Evolutionary conservation across 2,113 vertebrate genomes (phyloP), one percentile per base, ranked within the genome.

Genomic region (Leptosomus discolor): DNA sequence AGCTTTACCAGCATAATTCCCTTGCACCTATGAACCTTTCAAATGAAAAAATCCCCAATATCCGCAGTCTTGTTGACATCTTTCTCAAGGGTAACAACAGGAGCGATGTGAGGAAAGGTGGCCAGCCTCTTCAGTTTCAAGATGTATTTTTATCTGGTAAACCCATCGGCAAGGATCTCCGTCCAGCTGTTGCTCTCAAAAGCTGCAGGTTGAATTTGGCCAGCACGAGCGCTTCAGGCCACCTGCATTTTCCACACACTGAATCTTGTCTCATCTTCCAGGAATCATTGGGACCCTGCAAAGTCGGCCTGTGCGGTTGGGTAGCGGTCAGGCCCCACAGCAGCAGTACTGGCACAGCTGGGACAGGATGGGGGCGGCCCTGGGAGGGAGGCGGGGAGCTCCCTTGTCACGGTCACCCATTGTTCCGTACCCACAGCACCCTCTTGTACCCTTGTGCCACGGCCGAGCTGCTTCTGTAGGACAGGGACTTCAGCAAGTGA

Each of bases 321-420:
- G 9, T 14, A 70, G 24, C 32, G 0, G 0, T 17, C 30, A 75
- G 37, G 3, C 2, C 14, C 9, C 45, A 37, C 2, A 30, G 24
- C 0, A 50, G 15, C 8, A 69, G 48, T 32, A 7, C 53, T 80
- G 30, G 45, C 43, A 85, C 14, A 57, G 16, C 2, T 29, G 50
- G 43, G 48, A 41, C 85, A 60, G 64, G 26, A 76, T 32, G 46
- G 12, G 51, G 8, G 8, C 18, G 63, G 14, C 19, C 23, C n/a
- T 22, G 34, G 18, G 11, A 48, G 5, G 21, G 9, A n/a, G 17
- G 8, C 41, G 34, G 8, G 11, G 5, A 54, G 2, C 5, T 86
- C 24, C 17, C 20, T 43, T 64, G 20, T 9, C 9, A 30, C 3
- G 7, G 11, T n/a, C n/a, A 36, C 0, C 4, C 2, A 2, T 34